Conservation (phyloP, 2,113 vertebrate species). For the Neolamprologus tretocephalus region DNA sequence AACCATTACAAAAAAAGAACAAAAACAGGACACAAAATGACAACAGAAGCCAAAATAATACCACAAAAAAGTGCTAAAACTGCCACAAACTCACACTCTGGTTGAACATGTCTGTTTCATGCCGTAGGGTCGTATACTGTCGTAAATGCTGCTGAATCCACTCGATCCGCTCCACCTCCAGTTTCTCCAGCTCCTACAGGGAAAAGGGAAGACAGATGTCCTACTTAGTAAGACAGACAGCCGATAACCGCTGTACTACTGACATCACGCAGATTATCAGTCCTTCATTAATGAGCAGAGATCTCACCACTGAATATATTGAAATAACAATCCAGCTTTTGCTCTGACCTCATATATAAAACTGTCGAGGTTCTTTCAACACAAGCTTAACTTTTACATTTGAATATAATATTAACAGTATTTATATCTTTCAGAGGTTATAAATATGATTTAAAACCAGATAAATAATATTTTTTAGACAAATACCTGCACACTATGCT, state of each 20-base stretch:
- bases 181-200: constrained; percentile 85
- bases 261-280: not conserved
- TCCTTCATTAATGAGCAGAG: not conserved
- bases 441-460: not conserved
- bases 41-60: not conserved
- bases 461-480: not conserved
- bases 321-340: not conserved
- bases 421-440: not conserved
- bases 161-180: constrained; percentile 94
- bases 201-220: fast-evolving
- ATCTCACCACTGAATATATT: fast-evolving
- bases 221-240: not conserved
- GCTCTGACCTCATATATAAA: not conserved
- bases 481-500: not conserved
- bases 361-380: fast-evolving
- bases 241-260: not conserved
- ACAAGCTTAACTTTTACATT: not conserved
- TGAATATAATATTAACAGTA: not conserved
- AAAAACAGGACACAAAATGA: not conserved
- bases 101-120: constrained; percentile 99
- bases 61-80: not conserved
- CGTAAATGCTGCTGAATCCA: constrained; percentile 94
- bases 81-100: constrained; percentile 85
- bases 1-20: fast-evolving
- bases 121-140: constrained; percentile 92